phyloP scores from a whole-genome alignment of 2,888 invertebrate species.

The Tipula lateralis region DNA sequence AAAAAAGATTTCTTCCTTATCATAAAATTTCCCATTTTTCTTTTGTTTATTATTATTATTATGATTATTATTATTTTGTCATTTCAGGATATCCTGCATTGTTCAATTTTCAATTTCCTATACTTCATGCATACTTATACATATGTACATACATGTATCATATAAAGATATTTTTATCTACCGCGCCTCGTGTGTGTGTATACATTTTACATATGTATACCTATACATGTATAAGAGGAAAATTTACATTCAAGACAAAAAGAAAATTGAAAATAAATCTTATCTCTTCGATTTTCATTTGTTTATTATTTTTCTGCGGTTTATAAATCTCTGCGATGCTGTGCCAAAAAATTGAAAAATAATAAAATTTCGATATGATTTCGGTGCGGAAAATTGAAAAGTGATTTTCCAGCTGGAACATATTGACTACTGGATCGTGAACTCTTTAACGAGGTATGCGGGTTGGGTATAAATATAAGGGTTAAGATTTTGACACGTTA shows the following conservation, averaged over 20 bases:
- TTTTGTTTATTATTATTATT: slow-evolving; percentile 20
- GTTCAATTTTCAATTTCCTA: slow-evolving; percentile 30
- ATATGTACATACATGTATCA: neutral
- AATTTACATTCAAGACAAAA: neutral
- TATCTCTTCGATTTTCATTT: neutral
- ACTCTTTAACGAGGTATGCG: too few species aligned
- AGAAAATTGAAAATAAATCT: neutral
- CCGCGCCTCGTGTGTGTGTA: neutral
- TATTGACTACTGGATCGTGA: neutral
- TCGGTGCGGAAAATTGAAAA: slow-evolving; percentile 6
- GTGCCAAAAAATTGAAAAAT: slow-evolving; percentile 20
- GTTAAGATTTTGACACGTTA: neutral
- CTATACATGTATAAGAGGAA: too few species aligned
- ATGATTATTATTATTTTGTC: slow-evolving; percentile 20
- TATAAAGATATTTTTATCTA: neutral
- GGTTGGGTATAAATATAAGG: too few species aligned
- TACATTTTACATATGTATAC: neutral
- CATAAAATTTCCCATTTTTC: slow-evolving; percentile 2
- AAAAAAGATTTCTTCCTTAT: slow-evolving; percentile 1
- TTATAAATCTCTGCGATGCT: too few species aligned
- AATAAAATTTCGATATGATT: neutral
- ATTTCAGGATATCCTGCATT: slow-evolving; percentile 30
- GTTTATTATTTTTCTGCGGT: too few species aligned
- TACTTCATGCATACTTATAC: neutral
- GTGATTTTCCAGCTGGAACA: neutral